Percentiles rank a stretch among this genome's conserved stretches.
Conservation (phyloP, 2,888 invertebrate species). For the Oconnorella tubifera region DNA sequence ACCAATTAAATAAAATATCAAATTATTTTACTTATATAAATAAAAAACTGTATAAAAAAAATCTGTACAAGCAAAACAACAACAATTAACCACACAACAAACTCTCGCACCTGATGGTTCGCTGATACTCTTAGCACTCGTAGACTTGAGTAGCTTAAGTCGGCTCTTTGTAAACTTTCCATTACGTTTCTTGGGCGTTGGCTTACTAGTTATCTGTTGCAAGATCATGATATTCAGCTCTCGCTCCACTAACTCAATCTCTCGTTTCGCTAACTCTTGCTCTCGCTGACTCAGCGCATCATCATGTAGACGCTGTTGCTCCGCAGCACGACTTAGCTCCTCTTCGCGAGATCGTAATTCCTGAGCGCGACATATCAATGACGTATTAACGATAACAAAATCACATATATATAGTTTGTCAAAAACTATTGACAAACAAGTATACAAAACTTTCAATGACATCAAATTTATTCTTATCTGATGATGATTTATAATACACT, state of each 20-base stretch:
- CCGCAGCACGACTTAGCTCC: conserved; percentile 80
- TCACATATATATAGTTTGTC: too few species aligned
- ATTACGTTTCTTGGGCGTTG: conserved; percentile 74
- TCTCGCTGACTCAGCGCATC: conserved; percentile 76
- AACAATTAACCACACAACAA: too few species aligned
- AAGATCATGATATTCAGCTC: conserved; percentile 83
- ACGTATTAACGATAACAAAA: too few species aligned
- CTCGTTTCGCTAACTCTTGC: conserved; percentile 79
- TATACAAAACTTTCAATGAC: too few species aligned
- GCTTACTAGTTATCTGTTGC: conserved; percentile 66
- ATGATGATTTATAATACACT: too few species aligned
- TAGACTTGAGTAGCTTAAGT: conserved; percentile 74
- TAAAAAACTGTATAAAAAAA: too few species aligned
- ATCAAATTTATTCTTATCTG: too few species aligned
- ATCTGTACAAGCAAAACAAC: too few species aligned
- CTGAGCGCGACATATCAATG: conserved; percentile 59
- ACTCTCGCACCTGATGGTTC: conserved; percentile 78
- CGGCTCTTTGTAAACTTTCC: conserved; percentile 78
- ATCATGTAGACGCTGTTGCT: conserved; percentile 81
- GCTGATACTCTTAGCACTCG: conserved; percentile 71
- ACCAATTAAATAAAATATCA: too few species aligned
- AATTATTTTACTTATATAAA: too few species aligned
- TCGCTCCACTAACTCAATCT: conserved; percentile 80
- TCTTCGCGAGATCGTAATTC: conserved; percentile 90
- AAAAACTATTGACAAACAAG: too few species aligned